phyloP scores from a whole-genome alignment of 1,140 invertebrate species.

The Brachionus rotundiformis region DNA sequence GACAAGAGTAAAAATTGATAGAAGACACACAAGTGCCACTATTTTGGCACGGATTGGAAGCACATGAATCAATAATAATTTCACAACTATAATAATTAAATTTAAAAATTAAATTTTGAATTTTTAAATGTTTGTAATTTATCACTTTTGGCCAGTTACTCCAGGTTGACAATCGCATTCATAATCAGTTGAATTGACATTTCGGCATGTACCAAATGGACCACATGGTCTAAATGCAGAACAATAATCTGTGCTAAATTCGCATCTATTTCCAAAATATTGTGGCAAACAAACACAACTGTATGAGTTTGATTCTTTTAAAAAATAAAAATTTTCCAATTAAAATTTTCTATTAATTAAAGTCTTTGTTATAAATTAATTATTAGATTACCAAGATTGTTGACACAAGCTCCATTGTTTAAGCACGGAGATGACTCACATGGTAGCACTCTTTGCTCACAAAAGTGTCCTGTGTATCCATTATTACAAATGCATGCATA shows the following conservation, averaged over 20 bases:
- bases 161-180: conserved; percentile 83
- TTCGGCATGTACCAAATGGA: conserved; percentile 26
- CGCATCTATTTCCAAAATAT: conserved; percentile 54
- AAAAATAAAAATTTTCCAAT: conserved; percentile 58
- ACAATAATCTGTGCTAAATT: conserved; percentile 53
- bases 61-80: conserved; percentile 42
- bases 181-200: conserved; percentile 70
- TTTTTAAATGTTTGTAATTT: not conserved
- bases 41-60: conserved; percentile 79
- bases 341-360: not conserved
- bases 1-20: conserved; percentile 54
- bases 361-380: not conserved
- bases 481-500: conserved; percentile 39
- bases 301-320: conserved; percentile 53
- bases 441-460: not conserved
- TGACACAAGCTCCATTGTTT: conserved; percentile 18
- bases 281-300: conserved; percentile 56
- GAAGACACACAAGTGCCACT: conserved; percentile 76
- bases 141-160: conserved; percentile 63
- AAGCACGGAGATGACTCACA: conserved; percentile 29
- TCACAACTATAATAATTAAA: conserved; percentile 53
- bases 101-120: not conserved
- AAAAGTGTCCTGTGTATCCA: conserved; percentile 8
- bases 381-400: not conserved
- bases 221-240: conserved; percentile 20